Conservation (phyloP, 2,797 vertebrate genomes). For the Cephalopachus bancanus region DNA sequence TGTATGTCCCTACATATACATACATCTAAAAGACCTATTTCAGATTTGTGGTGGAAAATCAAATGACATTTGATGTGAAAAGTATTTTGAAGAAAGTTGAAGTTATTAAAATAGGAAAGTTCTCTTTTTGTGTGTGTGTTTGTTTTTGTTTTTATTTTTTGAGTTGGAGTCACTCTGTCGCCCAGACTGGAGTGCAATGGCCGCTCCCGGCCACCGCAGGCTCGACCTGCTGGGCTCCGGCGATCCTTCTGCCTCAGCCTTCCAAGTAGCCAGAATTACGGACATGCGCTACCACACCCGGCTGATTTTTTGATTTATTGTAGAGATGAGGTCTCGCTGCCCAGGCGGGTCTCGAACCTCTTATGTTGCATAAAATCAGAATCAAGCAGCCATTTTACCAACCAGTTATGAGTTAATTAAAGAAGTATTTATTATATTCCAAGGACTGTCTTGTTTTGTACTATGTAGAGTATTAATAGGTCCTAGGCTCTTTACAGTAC, state of each 20-base stretch:
- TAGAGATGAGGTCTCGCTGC: no score
- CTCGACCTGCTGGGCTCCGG: no score
- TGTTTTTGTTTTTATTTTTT: no score
- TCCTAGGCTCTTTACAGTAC: neutral
- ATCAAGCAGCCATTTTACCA: slow-evolving; percentile 15
- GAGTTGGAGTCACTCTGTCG: no score
- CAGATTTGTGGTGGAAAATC: neutral
- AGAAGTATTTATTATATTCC: neutral
- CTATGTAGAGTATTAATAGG: neutral
- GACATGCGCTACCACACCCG: no score
- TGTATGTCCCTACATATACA: neutral
- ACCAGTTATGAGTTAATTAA: neutral
- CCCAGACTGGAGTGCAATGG: no score
- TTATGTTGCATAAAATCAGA: slow-evolving; percentile 35
- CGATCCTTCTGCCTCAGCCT: no score
- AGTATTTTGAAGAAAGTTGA: neutral
- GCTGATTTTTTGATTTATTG: no score
- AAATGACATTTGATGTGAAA: slow-evolving; percentile 21
- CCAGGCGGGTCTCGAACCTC: no score
- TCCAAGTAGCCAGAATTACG: no score
- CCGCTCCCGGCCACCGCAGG: no score
- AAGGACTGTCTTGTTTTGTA: slow-evolving; percentile 10
- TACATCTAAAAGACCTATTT: slow-evolving; percentile 7
- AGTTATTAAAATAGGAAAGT: neutral
- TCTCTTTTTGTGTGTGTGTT: neutral